Evolutionary conservation across 2,797 vertebrate genomes (phyloP), one percentile per base, ranked within the genome.

Genomic region (Mus caroli): DNA sequence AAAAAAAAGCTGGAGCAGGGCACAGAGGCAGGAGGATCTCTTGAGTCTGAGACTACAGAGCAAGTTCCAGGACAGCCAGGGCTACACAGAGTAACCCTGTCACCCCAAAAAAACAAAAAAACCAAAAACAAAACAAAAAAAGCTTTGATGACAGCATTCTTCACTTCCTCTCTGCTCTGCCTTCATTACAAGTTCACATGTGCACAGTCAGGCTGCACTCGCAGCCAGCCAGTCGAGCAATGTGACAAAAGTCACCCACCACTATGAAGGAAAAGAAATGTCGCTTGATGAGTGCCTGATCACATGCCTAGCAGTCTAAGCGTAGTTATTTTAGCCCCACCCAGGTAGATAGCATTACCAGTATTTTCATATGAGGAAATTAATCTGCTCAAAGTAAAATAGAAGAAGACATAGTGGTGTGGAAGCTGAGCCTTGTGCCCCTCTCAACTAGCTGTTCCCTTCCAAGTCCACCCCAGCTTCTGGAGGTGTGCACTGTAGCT

Each of bases 321-420:
- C 46, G 8, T 3, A 34, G 14, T 50, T 40, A 62, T 20, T 17
- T 76, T 31, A 77, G 52, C 28, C 15, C 28, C 31, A 46, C 86
- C 67, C 0, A 1, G 7, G 12, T 4, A 83, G 82, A 80, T 0
- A 76, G 1, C 58, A 31, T 52, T 46, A 67, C 82, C 76, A 85
- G 54, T 43, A 43, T 31, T 88, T 67, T 90, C 77, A 52, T 67
- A 87, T 31, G 56, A 92, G 67, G 46, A 94, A 93, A 82, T 6
- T 67, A 62, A 90, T 54, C 77, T 77, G 43, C 13, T 76, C 89
- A 64, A 87, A 28, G 83, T 58, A 76, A 69, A 80, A 50, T 2
- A 88, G 80, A 50, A 85, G 46, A 9, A 28, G 52, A 52, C 73
- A 26, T 0, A 34, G 26, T 14, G 20, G 76, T 46, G 22, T 4